A percentile compares a stretch with the other conserved stretches of the same genome.
Evolutionary conservation across 2,888 invertebrate species (phyloP).

Genomic region (Phaonia tiefii): DNA sequence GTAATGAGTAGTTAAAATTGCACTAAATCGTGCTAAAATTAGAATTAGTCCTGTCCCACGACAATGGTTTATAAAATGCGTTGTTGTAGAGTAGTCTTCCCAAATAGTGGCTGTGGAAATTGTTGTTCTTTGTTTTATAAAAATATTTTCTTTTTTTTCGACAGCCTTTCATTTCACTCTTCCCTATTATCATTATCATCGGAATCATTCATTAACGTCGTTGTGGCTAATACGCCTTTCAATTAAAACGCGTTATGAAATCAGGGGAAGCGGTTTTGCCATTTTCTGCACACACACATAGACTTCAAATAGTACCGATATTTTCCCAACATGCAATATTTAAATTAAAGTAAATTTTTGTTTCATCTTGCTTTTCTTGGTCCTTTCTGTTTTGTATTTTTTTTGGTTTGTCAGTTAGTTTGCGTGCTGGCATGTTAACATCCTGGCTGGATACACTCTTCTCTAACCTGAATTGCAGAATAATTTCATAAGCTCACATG

Average conservation of each 20-base stretch:
- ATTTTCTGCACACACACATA: conserved; percentile 37
- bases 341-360: conserved; percentile 57
- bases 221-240: conserved; percentile 40
- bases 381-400: not conserved
- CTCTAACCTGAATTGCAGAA: conserved; percentile 8
- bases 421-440: conserved; percentile 53
- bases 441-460: conserved; percentile 20
- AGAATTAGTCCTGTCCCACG: too few species aligned
- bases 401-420: conserved; percentile 34
- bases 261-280: conserved; percentile 55
- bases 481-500: too few species aligned
- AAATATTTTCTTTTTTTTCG: too few species aligned
- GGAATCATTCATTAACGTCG: not conserved
- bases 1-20: too few species aligned
- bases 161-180: too few species aligned
- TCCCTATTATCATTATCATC: too few species aligned
- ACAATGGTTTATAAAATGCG: too few species aligned
- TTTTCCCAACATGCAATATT: conserved; percentile 61
- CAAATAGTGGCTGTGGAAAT: too few species aligned
- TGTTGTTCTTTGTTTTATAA: too few species aligned
- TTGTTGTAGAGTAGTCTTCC: too few species aligned
- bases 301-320: conserved; percentile 28
- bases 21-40: too few species aligned
- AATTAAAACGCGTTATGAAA: conserved; percentile 48
- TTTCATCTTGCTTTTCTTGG: not conserved